Evolutionary conservation across 2,888 invertebrate genomes (phyloP), one percentile per base, ranked within the genome.

Genomic region (Gisinianus flammeolus): DNA sequence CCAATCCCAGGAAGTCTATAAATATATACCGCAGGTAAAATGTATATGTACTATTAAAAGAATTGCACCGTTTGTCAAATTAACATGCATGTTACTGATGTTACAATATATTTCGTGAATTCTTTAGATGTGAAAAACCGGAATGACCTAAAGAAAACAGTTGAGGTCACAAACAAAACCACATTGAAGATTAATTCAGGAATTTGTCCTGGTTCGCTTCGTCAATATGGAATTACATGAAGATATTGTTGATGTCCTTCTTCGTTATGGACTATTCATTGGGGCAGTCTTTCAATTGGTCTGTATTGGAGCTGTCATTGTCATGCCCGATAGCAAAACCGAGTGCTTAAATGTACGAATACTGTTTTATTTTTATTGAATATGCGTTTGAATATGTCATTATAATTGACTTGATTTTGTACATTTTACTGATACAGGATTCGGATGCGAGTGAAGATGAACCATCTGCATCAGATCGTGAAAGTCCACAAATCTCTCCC

Each of bases 271-370:
- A 19, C 88, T 96, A 5, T 94, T 94, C 85, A 88, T 95, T 54
- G 95, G 94, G 5, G 95, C 95, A 22, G 90, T 94, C n/a, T 96
- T 96, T 86, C 96, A 96, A 88, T 62, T 26, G 56, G 56, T 62
- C 28, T 96, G 95, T 86, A 90, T 96, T 81, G 90, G 93, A 71
- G 93, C 95, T 26, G 94, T 95, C 83, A 91, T 95, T 69, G 90
- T 94, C 79, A 90, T 93, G 79, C 91, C 92, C n/a, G 91, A 92
- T 83, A 90, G 62, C 16, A 75, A 72, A 28, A 30, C 62, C 0
- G 75, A 79, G n/a, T 33, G 35, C 16, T 22, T 74, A 8, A 78
- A 68, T 62, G 71, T 77, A 44, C 52, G 77, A 52, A 71, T 16
- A n/a, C 10, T 26, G 22, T 73, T 28, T 66, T 30, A 24, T 70